These are phyloP conservation scores for Picus viridis DNA, from an alignment of 2,797 vertebrate genomes.

Conservation along the genomic window DNA sequence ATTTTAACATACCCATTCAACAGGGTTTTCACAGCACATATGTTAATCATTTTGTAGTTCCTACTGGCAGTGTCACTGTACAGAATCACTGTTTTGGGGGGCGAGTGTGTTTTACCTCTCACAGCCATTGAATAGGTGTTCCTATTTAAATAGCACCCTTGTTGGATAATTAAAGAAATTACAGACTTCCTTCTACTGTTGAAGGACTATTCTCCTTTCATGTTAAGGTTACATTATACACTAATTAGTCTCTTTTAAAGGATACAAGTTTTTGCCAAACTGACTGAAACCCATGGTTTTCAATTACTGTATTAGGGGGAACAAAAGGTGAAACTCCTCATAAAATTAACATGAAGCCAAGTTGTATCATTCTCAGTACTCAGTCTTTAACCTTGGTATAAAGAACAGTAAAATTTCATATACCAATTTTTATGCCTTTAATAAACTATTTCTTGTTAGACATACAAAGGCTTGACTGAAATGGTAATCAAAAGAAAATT, in stretches of 20 bases:
- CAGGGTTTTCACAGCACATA: neutral
- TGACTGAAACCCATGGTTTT: neutral
- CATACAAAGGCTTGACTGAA: neutral
- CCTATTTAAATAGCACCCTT: neutral
- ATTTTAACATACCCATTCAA: neutral
- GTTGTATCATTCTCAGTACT: neutral
- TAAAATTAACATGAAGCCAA: neutral
- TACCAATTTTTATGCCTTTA: neutral
- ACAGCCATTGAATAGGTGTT: neutral
- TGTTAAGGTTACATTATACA: neutral
- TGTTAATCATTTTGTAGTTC: neutral
- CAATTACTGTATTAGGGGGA: neutral
- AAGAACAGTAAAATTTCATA: neutral
- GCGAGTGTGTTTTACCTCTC: rapidly evolving
- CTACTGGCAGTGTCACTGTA: neutral
- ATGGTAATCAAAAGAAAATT: neutral
- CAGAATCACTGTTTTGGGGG: neutral
- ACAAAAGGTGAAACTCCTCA: neutral
- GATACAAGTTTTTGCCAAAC: neutral
- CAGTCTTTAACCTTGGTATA: neutral
- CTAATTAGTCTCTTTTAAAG: neutral
- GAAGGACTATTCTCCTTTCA: neutral
- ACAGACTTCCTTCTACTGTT: neutral
- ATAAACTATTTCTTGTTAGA: neutral
- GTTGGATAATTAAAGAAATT: neutral